Percentiles rank a stretch among this genome's conserved stretches.
Evolutionary conservation across 2,113 vertebrate genomes (phyloP).

Genomic region (Acanthisitta chloris): DNA sequence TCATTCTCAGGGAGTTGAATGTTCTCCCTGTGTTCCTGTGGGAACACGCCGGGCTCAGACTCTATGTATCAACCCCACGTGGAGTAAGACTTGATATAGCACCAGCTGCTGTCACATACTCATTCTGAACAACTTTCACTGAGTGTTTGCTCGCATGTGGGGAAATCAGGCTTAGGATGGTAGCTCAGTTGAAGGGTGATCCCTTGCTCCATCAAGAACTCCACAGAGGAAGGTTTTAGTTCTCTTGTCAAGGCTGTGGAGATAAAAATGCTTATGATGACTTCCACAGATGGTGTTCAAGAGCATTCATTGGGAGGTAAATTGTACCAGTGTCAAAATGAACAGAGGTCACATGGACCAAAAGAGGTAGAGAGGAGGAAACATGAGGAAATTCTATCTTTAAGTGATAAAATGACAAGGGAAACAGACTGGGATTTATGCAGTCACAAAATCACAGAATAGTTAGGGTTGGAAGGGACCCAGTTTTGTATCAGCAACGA

Average conservation of each 20-base stretch:
- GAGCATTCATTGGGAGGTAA: neutral
- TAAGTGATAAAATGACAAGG: neutral
- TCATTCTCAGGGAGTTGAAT: conserved; percentile 46
- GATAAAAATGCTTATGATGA: neutral
- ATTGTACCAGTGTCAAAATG: neutral
- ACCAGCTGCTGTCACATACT: neutral
- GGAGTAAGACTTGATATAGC: neutral
- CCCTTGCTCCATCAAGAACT: neutral
- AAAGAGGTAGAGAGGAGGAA: neutral
- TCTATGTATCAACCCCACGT: neutral
- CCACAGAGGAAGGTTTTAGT: neutral
- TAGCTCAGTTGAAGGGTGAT: neutral
- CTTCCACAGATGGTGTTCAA: neutral
- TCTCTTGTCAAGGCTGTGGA: neutral
- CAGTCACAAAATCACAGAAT: neutral
- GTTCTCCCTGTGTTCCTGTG: conserved; percentile 19
- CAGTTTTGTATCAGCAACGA: fast-evolving
- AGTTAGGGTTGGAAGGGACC: neutral
- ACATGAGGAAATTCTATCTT: neutral
- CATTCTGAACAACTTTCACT: neutral
- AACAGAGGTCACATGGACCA: neutral
- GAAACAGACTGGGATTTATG: neutral
- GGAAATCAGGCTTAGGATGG: neutral
- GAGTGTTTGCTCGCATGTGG: neutral
- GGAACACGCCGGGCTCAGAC: neutral